Conservation (phyloP, 2,888 invertebrate species). For the Spicauda simplicius region DNA sequence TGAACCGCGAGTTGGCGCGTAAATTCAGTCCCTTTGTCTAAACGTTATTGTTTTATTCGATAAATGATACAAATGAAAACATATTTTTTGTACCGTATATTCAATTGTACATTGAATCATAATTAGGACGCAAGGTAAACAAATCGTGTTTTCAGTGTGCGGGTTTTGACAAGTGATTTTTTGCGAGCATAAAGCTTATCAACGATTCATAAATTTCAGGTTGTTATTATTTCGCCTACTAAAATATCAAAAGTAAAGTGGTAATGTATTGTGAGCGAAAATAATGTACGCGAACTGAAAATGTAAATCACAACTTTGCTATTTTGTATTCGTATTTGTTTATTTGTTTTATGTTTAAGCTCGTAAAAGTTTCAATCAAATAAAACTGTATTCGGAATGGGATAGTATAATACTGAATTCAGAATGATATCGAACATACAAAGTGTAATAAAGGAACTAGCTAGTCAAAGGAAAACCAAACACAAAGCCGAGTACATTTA, state of each 20-base stretch:
- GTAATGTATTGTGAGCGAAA: background rate
- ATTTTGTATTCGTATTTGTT: no score
- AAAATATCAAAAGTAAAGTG: background rate
- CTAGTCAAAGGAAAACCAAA: constrained; percentile 49
- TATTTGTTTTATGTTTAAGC: background rate
- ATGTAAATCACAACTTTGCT: background rate
- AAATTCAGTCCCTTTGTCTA: constrained; percentile 29
- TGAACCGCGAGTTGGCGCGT: constrained; percentile 36
- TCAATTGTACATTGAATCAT: constrained; percentile 9
- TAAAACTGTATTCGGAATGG: background rate
- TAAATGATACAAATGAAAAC: constrained; percentile 24
- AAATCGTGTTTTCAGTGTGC: constrained; percentile 1
- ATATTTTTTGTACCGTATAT: constrained; percentile 15
- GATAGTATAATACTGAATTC: background rate
- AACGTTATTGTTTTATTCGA: constrained; percentile 25
- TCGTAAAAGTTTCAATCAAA: background rate
- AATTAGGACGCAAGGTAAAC: constrained; percentile 6
- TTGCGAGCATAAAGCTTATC: background rate
- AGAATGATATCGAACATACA: background rate
- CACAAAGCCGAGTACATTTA: constrained; percentile 49
- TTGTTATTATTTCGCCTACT: background rate
- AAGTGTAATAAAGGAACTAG: background rate
- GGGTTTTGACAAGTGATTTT: constrained; percentile 6
- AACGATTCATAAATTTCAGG: constrained; percentile 2
- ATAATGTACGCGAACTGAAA: background rate